phyloP scores from a whole-genome alignment of 2,113 vertebrate genomes.

The Bubo blakistoni region DNA sequence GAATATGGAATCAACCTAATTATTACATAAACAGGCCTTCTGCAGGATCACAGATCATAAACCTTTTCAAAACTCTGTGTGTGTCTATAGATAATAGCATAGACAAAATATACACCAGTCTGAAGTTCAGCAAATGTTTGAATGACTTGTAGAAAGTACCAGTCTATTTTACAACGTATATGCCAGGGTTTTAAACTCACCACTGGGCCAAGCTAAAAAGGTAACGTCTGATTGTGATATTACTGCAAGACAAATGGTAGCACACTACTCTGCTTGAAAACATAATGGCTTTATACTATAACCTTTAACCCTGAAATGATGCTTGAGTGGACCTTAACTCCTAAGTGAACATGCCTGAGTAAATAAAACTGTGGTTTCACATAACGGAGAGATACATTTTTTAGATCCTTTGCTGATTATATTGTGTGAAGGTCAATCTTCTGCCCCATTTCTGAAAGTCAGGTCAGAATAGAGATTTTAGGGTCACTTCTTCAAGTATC shows the following conservation, averaged over 20 bases:
- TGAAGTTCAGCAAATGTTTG: slow-evolving; percentile 27
- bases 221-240: slow-evolving; percentile 58
- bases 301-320: slow-evolving; percentile 70
- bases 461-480: slow-evolving; percentile 74
- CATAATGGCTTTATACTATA: slow-evolving; percentile 66
- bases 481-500: slow-evolving; percentile 74
- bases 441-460: slow-evolving; percentile 67
- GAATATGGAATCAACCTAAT: not conserved
- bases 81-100: not conserved
- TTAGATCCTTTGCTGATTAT: slow-evolving; percentile 79
- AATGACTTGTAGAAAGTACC: not conserved
- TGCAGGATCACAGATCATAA: not conserved
- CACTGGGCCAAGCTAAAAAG: slow-evolving; percentile 46
- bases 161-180: not conserved
- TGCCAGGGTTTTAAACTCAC: slow-evolving; percentile 22
- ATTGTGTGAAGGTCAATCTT: slow-evolving; percentile 69
- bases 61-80: not conserved
- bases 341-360: slow-evolving; percentile 70
- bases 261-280: slow-evolving; percentile 60
- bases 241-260: slow-evolving; percentile 58
- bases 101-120: not conserved
- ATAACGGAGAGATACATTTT: slow-evolving; percentile 81
- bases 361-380: slow-evolving; percentile 75
- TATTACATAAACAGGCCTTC: not conserved
- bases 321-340: slow-evolving; percentile 71